These are phyloP conservation scores for Entomobrya proxima DNA, from an alignment of 2,888 invertebrate genomes.

Conservation along the genomic window DNA sequence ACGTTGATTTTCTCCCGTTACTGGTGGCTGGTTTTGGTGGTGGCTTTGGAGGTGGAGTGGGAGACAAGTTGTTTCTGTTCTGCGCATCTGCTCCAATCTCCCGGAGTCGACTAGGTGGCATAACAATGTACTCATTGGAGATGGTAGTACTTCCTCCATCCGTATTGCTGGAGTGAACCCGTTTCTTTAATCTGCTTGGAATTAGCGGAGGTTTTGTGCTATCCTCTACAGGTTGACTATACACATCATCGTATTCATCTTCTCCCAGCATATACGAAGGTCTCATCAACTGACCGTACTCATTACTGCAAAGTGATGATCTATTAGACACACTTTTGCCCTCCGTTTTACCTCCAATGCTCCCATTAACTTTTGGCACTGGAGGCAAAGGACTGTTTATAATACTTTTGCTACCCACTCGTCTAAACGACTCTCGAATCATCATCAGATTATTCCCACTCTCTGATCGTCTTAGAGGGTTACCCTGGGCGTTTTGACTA, in stretches of 20 bases:
- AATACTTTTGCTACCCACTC: constrained; percentile 63
- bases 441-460: constrained; percentile 61
- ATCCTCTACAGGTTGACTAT: constrained; percentile 83
- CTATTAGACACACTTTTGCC: constrained; percentile 70
- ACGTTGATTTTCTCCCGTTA: constrained; percentile 45
- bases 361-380: constrained; percentile 79
- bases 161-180: constrained; percentile 10
- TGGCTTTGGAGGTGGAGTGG: constrained; percentile 58
- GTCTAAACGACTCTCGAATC: constrained; percentile 68
- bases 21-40: constrained; percentile 57
- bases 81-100: constrained; percentile 66
- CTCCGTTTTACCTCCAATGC: constrained; percentile 20
- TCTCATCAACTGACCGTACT: constrained; percentile 80
- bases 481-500: constrained; percentile 20
- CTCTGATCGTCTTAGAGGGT: constrained; percentile 62
- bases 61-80: constrained; percentile 38
- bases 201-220: constrained; percentile 71
- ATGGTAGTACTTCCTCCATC: background rate
- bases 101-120: constrained; percentile 73
- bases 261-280: constrained; percentile 74
- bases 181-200: constrained; percentile 59
- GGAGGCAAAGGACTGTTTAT: constrained; percentile 88
- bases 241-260: constrained; percentile 83
- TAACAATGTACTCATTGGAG: constrained; percentile 73
- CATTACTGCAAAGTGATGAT: constrained; percentile 77